Conservation (phyloP, 2,888 invertebrate species). For the Microplitis manilae region DNA sequence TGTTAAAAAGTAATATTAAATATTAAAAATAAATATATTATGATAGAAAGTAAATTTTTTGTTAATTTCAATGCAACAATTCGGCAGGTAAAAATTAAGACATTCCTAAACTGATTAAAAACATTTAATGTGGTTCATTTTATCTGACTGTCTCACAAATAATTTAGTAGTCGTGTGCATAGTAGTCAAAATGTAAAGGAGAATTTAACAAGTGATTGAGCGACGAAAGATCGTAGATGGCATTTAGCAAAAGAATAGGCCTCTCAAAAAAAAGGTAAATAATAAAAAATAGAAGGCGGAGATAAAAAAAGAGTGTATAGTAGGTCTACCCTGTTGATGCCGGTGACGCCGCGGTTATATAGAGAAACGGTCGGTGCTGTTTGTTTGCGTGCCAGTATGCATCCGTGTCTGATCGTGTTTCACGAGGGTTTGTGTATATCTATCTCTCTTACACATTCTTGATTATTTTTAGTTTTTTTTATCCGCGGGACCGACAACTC, state of each 20-base stretch:
- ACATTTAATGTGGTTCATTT: no score
- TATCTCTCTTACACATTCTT: conserved; percentile 30
- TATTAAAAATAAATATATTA: no score
- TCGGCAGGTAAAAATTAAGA: no score
- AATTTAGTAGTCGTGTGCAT: not conserved
- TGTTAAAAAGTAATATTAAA: no score
- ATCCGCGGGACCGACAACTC: conserved; percentile 65
- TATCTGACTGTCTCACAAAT: no score
- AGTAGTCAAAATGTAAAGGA: not conserved
- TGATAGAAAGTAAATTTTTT: no score
- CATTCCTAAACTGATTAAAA: no score
- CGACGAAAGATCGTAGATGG: conserved; percentile 29
- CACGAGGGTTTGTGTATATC: conserved; percentile 61
- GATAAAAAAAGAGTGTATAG: not conserved
- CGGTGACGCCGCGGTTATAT: conserved; percentile 44
- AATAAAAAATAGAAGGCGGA: conserved; percentile 25
- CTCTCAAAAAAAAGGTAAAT: conserved; percentile 21
- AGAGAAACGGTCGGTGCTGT: conserved; percentile 54
- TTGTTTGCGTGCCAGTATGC: conserved; percentile 67
- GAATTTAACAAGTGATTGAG: conserved; percentile 13
- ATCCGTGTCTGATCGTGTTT: conserved; percentile 70
- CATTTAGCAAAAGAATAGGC: conserved; percentile 29
- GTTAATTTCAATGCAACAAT: no score
- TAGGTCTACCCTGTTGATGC: conserved; percentile 31
- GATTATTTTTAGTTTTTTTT: conserved; percentile 54